A percentile compares a stretch with the other conserved stretches of the same genome.
Conservation (phyloP, 1,140 invertebrate genomes). For the Bombus turneri region DNA sequence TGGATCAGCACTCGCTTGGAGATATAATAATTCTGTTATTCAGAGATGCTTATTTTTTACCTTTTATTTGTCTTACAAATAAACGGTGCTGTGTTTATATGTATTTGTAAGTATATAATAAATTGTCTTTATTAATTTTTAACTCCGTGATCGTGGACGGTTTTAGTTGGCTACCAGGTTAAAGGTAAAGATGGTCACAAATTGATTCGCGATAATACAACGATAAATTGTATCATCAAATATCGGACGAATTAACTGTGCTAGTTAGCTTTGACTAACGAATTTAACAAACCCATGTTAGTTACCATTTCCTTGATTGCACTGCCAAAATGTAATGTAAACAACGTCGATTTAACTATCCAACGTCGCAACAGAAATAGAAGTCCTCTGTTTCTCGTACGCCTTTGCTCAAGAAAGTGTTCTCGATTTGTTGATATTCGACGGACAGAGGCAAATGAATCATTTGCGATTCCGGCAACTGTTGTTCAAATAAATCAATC, state of each 20-base stretch:
- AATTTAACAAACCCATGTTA: background rate
- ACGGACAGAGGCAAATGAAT: background rate
- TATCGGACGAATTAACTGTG: background rate
- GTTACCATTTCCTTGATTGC: constrained; percentile 6
- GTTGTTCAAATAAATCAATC: too few species aligned
- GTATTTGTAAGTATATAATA: too few species aligned
- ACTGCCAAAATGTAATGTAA: background rate
- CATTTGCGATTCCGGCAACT: background rate
- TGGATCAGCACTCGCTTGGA: background rate
- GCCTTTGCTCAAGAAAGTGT: background rate
- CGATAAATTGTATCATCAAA: background rate
- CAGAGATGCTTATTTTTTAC: background rate
- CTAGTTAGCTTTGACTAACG: background rate
- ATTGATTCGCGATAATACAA: too few species aligned
- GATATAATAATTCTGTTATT: background rate
- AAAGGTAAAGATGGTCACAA: background rate
- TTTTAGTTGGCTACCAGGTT: background rate
- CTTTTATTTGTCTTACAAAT: background rate
- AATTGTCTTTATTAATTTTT: background rate
- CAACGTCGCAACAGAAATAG: background rate
- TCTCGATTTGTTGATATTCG: background rate
- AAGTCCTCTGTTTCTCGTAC: background rate
- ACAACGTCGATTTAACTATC: background rate
- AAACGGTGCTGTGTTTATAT: background rate
- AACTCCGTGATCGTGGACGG: background rate